These are phyloP conservation scores for Bombyx mandarina DNA, from an alignment of 1,140 invertebrate genomes.

Conservation along the genomic window DNA sequence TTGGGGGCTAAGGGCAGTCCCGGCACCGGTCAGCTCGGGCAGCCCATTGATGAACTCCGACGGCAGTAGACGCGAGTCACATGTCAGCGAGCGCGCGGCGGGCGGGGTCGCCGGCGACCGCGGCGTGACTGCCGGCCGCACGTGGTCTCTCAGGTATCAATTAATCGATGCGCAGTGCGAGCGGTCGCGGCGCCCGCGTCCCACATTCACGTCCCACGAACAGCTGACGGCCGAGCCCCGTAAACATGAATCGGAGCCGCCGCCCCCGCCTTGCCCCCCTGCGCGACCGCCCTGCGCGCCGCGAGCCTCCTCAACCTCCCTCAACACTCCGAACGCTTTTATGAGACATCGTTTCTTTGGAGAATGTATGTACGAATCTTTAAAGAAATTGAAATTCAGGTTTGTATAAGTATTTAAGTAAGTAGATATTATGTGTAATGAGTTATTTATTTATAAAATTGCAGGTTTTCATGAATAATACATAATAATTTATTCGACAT, in stretches of 20 bases:
- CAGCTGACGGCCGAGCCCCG: slow-evolving; percentile 59
- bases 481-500: too few species aligned
- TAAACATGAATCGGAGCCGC: slow-evolving; percentile 58
- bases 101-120: slow-evolving; percentile 35
- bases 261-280: slow-evolving; percentile 28
- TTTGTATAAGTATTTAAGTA: too few species aligned
- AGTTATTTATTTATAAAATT: too few species aligned
- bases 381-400: too few species aligned
- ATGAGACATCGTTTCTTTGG: too few species aligned
- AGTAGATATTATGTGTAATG: too few species aligned
- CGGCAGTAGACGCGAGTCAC: slow-evolving; percentile 7
- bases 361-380: too few species aligned
- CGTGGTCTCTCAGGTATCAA: slow-evolving; percentile 22
- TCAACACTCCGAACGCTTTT: neutral
- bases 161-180: slow-evolving; percentile 46
- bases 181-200: slow-evolving; percentile 49
- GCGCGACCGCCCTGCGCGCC: slow-evolving; percentile 44
- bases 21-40: slow-evolving; percentile 46
- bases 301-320: slow-evolving; percentile 7
- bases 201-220: slow-evolving; percentile 50
- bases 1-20: slow-evolving; percentile 3
- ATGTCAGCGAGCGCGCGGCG: slow-evolving; percentile 13
- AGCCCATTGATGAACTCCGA: slow-evolving; percentile 49
- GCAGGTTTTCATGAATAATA: too few species aligned
- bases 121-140: slow-evolving; percentile 34